Conservation (phyloP, 2,888 invertebrate species). For the Endomychus coccineus region DNA sequence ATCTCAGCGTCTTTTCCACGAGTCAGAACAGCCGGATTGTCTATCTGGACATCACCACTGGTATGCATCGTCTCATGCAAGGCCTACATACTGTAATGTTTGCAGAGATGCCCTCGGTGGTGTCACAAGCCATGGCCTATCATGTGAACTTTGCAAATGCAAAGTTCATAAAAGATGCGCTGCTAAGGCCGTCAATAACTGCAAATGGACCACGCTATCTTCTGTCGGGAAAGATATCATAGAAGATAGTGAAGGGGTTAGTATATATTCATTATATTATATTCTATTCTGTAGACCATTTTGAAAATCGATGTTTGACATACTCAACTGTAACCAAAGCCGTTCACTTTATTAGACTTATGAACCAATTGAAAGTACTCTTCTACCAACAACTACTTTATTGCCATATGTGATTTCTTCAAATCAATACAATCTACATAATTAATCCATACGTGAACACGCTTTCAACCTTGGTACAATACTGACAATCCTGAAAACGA, state of each 20-base stretch:
- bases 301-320: too few species aligned
- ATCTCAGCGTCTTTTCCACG: constrained; percentile 47
- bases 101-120: constrained; percentile 90
- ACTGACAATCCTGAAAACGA: too few species aligned
- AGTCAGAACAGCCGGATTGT: constrained; percentile 57
- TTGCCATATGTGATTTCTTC: too few species aligned
- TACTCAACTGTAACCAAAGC: too few species aligned
- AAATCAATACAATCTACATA: too few species aligned
- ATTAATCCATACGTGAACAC: too few species aligned
- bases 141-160: constrained; percentile 96
- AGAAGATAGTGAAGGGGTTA: constrained; percentile 85
- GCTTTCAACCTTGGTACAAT: too few species aligned
- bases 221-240: constrained; percentile 92
- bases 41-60: constrained; percentile 67
- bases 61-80: constrained; percentile 89
- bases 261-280: too few species aligned
- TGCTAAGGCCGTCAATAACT: constrained; percentile 84
- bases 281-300: too few species aligned
- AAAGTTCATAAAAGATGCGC: constrained; percentile 96
- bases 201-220: constrained; percentile 96
- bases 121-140: constrained; percentile 90
- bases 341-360: too few species aligned
- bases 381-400: too few species aligned
- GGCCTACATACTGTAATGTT: constrained; percentile 95
- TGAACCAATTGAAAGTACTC: too few species aligned